Evolutionary conservation across 30 jellyfish, hydroid and myxozoan species (phyloP).

Genomic region (Turritopsis dohrnii): DNA sequence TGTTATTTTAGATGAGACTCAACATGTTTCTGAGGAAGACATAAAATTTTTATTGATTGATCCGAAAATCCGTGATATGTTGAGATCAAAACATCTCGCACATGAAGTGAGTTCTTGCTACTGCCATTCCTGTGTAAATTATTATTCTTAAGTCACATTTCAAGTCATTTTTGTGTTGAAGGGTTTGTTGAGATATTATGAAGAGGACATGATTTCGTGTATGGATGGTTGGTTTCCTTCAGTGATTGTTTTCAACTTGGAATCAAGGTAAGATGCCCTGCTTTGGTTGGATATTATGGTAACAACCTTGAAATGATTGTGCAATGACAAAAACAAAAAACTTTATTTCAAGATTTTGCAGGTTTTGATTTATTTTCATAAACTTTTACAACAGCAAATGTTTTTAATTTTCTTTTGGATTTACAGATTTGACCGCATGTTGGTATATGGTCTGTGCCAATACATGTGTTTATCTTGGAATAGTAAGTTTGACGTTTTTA

Average conservation of each 20-base stretch:
- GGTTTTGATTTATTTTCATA: background rate
- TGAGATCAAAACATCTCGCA: conserved; percentile 15
- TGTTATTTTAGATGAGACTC: background rate
- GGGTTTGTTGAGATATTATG: conserved; percentile 27
- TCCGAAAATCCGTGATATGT: conserved; percentile 21
- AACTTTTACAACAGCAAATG: too few species aligned
- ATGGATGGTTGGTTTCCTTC: conserved; percentile 33
- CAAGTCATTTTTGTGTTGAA: background rate
- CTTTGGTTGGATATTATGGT: background rate
- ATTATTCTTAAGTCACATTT: background rate
- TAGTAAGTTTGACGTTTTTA: too few species aligned
- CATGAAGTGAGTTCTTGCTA: conserved; percentile 3
- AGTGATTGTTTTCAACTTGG: background rate
- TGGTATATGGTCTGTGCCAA: conserved; percentile 22
- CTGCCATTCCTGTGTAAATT: too few species aligned
- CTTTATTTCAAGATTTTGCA: background rate
- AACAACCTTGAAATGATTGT: too few species aligned
- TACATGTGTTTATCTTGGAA: conserved; percentile 1
- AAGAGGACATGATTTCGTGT: conserved; percentile 23
- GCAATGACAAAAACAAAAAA: background rate
- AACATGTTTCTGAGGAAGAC: background rate
- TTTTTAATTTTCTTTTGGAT: too few species aligned
- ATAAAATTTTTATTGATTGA: conserved; percentile 11
- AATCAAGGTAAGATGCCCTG: conserved; percentile 3
- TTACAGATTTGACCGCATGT: conserved; percentile 25